These are phyloP conservation scores for Clostera curtula DNA, from an alignment of 2,888 invertebrate genomes.

Conservation along the genomic window DNA sequence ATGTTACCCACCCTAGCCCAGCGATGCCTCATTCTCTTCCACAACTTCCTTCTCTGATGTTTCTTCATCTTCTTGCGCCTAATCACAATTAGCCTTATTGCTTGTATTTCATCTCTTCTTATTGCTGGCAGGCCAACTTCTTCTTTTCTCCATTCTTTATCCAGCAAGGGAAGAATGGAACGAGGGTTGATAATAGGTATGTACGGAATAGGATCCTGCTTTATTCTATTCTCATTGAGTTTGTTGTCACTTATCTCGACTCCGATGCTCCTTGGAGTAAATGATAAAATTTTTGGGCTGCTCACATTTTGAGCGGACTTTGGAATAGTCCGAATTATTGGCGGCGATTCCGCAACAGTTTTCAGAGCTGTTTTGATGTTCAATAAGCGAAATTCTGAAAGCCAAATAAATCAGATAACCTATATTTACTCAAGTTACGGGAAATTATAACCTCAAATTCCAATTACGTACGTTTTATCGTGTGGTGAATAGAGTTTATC, in stretches of 20 bases:
- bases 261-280: slow-evolving; percentile 49
- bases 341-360: slow-evolving; percentile 38
- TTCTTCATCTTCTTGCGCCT: slow-evolving; percentile 90
- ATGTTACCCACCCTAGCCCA: slow-evolving; percentile 79
- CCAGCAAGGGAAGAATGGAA: slow-evolving; percentile 57
- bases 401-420: slow-evolving; percentile 1
- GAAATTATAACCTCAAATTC: slow-evolving; percentile 40
- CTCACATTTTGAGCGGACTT: too few relatives aligned
- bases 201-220: slow-evolving; percentile 52
- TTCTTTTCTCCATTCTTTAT: slow-evolving; percentile 55
- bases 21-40: slow-evolving; percentile 85
- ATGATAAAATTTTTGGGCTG: slow-evolving; percentile 30
- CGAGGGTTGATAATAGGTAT: slow-evolving; percentile 61
- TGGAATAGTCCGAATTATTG: slow-evolving; percentile 17
- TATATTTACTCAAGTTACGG: slow-evolving; percentile 9
- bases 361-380: slow-evolving; percentile 50
- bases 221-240: slow-evolving; percentile 28
- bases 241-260: slow-evolving; percentile 50
- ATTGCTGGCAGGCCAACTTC: slow-evolving; percentile 63
- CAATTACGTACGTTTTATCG: slow-evolving; percentile 52
- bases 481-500: slow-evolving; percentile 54
- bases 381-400: slow-evolving; percentile 54
- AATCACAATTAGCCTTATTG: slow-evolving; percentile 83
- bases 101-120: slow-evolving; percentile 77
- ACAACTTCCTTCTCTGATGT: slow-evolving; percentile 86